Evolutionary conservation across 2,113 vertebrate genomes (phyloP).

Genomic region (Perognathus longimembris): DNA sequence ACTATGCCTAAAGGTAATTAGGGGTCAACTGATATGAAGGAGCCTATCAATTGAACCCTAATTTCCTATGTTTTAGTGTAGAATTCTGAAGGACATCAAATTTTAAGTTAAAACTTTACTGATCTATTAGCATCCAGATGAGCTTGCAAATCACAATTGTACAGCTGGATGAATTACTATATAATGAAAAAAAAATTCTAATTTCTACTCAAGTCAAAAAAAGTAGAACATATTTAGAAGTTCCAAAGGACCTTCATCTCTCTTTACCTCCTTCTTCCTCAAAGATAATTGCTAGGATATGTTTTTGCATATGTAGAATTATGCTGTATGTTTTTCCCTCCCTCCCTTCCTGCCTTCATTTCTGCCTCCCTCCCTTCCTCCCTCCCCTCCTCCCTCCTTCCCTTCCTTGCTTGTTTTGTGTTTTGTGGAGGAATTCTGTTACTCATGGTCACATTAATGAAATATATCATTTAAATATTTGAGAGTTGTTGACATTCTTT

Average conservation of each 20-base stretch:
- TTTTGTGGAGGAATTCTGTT: not conserved
- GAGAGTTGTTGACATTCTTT: too few species aligned
- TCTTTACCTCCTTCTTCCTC: not conserved
- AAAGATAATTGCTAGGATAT: not conserved
- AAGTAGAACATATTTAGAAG: not conserved
- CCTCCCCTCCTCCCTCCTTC: not conserved
- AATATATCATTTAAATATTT: not conserved
- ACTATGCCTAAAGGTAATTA: not conserved
- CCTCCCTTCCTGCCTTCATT: not conserved
- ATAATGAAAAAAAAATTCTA: not conserved
- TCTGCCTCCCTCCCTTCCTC: too few species aligned
- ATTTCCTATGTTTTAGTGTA: constrained; percentile 38
- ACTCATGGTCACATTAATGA: not conserved
- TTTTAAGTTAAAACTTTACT: constrained; percentile 36
- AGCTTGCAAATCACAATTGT: not conserved
- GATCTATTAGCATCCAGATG: not conserved
- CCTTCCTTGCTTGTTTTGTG: fast-evolving
- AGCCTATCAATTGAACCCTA: constrained; percentile 10
- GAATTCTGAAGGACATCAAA: not conserved
- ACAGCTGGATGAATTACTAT: not conserved
- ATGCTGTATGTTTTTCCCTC: not conserved
- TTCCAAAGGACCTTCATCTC: not conserved
- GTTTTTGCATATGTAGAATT: not conserved
- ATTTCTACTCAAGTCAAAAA: not conserved
- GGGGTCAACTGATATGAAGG: not conserved